Conservation (phyloP, 2,113 vertebrate genomes). For the Dipodomys stephensi region DNA sequence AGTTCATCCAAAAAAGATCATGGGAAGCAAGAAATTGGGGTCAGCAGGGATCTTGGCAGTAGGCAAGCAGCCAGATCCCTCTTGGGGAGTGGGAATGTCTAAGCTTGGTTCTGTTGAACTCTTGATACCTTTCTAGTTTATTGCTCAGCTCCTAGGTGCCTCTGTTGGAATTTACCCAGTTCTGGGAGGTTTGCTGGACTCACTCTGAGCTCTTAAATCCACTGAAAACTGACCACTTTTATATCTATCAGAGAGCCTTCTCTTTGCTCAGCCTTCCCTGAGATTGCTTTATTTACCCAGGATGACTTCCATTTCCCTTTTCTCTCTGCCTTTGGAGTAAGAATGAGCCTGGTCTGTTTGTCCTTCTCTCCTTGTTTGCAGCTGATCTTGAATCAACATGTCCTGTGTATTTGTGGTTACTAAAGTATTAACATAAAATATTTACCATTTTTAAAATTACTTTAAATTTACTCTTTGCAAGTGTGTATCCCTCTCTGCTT, state of each 20-base stretch:
- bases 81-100: not conserved
- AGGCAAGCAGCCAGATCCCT: not conserved
- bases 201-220: not conserved
- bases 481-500: not conserved
- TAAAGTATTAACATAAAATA: conserved; percentile 26
- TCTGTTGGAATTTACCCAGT: conserved; percentile 66
- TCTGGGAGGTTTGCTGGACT: conserved; percentile 3
- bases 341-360: not conserved
- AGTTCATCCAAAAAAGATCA: not conserved
- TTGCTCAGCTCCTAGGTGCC: not conserved
- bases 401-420: not conserved
- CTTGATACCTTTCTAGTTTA: not conserved
- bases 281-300: conserved; percentile 42
- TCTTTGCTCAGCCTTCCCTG: conserved; percentile 14
- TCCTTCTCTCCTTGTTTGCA: conserved; percentile 26
- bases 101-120: conserved; percentile 35
- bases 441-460: conserved; percentile 33
- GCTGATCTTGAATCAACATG: not conserved
- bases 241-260: not conserved
- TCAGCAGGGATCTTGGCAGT: not conserved
- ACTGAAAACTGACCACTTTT: conserved; percentile 14
- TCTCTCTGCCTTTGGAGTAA: not conserved
- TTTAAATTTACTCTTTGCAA: not conserved
- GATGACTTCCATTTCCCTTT: conserved; percentile 46
- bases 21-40: not conserved